These are phyloP conservation scores for Acanthosepion esculentum DNA, from an alignment of 2,888 invertebrate genomes.

Conservation along the genomic window DNA sequence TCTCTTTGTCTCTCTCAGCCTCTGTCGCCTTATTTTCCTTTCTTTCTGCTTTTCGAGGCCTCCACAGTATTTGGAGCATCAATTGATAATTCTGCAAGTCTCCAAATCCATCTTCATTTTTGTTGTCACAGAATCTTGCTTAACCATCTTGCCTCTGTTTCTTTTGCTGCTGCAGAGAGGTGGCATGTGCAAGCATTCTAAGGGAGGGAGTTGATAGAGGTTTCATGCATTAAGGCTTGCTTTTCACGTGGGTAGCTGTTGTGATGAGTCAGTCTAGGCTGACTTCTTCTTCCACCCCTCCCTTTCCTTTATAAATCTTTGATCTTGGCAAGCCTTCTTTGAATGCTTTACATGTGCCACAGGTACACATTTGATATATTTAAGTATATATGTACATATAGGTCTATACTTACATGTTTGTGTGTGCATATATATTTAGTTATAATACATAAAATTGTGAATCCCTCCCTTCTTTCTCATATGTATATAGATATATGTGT, in stretches of 20 bases:
- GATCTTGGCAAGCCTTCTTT: background rate
- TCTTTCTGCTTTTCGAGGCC: background rate
- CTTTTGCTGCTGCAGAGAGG: background rate
- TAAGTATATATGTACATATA: background rate
- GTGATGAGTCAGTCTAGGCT: slow-evolving; percentile 13
- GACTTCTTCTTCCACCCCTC: background rate
- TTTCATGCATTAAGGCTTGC: background rate
- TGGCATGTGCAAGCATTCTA: background rate
- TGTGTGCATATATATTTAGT: no score
- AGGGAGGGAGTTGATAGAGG: background rate
- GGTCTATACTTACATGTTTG: background rate
- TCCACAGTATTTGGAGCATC: background rate
- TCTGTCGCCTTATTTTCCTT: background rate
- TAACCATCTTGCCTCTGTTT: background rate
- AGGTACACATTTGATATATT: background rate
- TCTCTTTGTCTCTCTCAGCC: background rate
- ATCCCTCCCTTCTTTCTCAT: no score
- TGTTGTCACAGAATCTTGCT: no score
- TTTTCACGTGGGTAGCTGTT: background rate
- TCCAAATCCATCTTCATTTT: no score
- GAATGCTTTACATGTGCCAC: slow-evolving; percentile 33
- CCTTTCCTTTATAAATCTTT: background rate
- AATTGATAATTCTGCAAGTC: background rate
- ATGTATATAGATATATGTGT: no score
- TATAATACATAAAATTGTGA: no score